Conservation (phyloP, 1,140 invertebrate species). For the Ceratosolen solmsi region DNA sequence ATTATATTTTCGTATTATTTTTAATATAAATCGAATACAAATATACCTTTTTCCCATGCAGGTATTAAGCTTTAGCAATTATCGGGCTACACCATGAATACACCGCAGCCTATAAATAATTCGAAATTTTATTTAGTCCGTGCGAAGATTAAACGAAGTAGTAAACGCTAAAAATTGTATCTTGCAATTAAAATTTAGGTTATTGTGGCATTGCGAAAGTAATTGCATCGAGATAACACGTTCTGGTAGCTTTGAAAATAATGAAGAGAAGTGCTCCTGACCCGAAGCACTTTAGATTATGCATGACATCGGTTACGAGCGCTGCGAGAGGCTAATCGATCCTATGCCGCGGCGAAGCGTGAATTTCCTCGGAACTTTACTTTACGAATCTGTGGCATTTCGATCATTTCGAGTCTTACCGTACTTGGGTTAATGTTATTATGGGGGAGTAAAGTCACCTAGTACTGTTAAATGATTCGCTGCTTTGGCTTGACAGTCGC, state of each 20-base stretch:
- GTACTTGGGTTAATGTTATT: constrained; percentile 40
- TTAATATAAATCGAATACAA: no score
- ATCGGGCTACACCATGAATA: no score
- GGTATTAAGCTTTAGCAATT: no score
- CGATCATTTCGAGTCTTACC: constrained; percentile 32
- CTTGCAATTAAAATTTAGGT: no score
- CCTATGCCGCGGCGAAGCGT: constrained; percentile 25
- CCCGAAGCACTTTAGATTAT: background rate
- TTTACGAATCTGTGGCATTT: constrained; percentile 14
- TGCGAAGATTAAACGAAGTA: no score
- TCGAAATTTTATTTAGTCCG: no score
- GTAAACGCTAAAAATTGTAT: no score
- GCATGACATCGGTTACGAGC: background rate
- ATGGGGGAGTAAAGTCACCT: constrained; percentile 37
- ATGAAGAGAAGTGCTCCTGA: background rate
- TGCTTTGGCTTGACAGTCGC: background rate
- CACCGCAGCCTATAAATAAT: no score
- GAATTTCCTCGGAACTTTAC: constrained; percentile 39
- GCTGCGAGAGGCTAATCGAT: constrained; percentile 14
- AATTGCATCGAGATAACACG: background rate
- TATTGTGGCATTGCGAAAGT: no score
- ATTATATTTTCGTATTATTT: no score
- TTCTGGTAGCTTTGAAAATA: background rate
- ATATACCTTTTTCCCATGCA: no score
- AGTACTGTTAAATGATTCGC: background rate